phyloP scores from a whole-genome alignment of 2,888 invertebrate species.

The Dendrolimus pini region DNA sequence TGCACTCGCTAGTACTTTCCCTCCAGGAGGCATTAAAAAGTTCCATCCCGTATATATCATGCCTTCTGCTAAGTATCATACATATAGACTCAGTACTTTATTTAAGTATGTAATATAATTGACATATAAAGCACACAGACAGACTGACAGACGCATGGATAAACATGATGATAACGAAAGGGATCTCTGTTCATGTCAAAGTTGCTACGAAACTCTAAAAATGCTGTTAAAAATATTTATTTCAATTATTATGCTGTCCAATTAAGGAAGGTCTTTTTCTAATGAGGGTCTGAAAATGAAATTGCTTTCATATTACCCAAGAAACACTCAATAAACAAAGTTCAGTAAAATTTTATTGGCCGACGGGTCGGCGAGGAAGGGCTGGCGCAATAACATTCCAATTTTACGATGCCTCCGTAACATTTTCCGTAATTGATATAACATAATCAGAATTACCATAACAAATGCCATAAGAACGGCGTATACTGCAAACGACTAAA shows the following conservation, averaged over 20 bases:
- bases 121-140: too few relatives aligned
- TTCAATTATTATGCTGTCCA: background rate
- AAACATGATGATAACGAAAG: too few relatives aligned
- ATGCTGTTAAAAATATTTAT: background rate
- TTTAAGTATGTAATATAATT: too few relatives aligned
- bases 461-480: conserved; percentile 1
- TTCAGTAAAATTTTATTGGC: background rate
- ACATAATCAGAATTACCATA: conserved; percentile 19
- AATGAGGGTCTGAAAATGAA: background rate
- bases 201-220: too few relatives aligned
- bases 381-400: background rate
- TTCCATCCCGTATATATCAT: too few relatives aligned
- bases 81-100: too few relatives aligned
- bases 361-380: background rate
- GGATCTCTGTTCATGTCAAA: too few relatives aligned
- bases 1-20: too few relatives aligned
- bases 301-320: background rate
- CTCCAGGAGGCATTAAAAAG: too few relatives aligned
- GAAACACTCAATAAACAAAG: background rate
- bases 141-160: too few relatives aligned
- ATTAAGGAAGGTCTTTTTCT: background rate
- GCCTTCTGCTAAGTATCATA: too few relatives aligned
- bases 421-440: conserved; percentile 17
- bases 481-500: background rate
- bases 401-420: background rate